phyloP scores from a whole-genome alignment of 2,113 vertebrate species.

The Dicaeum eximium region DNA sequence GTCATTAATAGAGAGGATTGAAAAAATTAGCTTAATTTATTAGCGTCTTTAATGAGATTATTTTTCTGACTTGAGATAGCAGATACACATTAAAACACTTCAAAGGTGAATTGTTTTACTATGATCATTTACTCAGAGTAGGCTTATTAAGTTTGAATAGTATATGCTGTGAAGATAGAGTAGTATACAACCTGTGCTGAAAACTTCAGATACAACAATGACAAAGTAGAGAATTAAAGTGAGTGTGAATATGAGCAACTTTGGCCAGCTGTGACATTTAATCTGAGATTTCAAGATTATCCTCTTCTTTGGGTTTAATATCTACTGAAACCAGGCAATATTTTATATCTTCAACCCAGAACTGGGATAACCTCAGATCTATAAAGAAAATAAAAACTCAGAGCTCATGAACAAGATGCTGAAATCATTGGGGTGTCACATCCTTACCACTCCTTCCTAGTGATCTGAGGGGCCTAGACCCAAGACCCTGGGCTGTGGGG shows the following conservation, averaged over 20 bases:
- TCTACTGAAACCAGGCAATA: background rate
- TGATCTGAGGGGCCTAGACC: background rate
- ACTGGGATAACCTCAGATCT: background rate
- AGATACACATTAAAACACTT: background rate
- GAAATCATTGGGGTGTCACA: background rate
- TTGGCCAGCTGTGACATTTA: background rate
- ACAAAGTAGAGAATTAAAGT: background rate
- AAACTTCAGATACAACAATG: background rate
- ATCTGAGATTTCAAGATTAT: background rate
- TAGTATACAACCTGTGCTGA: background rate
- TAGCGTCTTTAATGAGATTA: background rate
- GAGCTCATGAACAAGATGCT: background rate
- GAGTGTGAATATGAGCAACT: background rate
- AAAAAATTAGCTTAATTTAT: background rate
- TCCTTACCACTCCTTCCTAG: background rate
- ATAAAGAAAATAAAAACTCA: background rate
- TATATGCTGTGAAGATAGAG: fast-evolving
- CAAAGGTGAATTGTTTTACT: background rate
- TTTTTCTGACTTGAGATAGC: background rate
- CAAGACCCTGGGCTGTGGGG: background rate
- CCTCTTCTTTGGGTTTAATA: background rate
- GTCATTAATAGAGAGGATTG: background rate
- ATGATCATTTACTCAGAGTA: background rate
- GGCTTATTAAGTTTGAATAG: background rate
- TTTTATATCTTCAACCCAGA: background rate